phyloP scores from a whole-genome alignment of 2,888 invertebrate genomes.

The Pterostichus niger region DNA sequence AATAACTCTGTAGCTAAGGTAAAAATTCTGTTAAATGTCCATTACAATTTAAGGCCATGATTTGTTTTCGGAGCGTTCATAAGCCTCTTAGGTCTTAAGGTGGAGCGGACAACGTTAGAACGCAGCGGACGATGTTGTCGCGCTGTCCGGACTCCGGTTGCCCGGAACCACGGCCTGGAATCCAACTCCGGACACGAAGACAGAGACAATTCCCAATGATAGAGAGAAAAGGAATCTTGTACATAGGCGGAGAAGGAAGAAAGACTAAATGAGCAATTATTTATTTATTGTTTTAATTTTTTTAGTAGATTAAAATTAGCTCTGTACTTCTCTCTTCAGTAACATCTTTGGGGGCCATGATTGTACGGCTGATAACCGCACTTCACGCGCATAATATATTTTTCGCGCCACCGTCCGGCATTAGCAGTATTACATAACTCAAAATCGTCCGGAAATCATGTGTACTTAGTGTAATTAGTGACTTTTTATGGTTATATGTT shows the following conservation, averaged over 20 bases:
- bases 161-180: constrained; percentile 6
- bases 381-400: too few relatives aligned
- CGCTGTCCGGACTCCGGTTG: neutral
- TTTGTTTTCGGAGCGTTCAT: constrained; percentile 55
- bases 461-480: too few relatives aligned
- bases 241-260: neutral
- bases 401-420: too few relatives aligned
- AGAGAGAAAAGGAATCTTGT: neutral
- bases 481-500: too few relatives aligned
- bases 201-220: neutral
- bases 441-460: too few relatives aligned
- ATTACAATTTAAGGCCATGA: constrained; percentile 63
- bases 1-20: constrained; percentile 56
- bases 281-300: too few relatives aligned
- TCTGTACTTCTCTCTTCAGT: too few relatives aligned
- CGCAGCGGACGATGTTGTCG: constrained; percentile 20
- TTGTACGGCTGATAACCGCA: too few relatives aligned
- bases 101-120: neutral
- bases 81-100: constrained; percentile 55
- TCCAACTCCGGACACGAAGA: neutral
- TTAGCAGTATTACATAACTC: too few relatives aligned
- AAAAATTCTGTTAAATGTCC: constrained; percentile 66
- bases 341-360: too few relatives aligned
- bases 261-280: too few relatives aligned
- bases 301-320: too few relatives aligned